phyloP scores from a whole-genome alignment of 2,797 vertebrate genomes.

The Presbytis comata region DNA sequence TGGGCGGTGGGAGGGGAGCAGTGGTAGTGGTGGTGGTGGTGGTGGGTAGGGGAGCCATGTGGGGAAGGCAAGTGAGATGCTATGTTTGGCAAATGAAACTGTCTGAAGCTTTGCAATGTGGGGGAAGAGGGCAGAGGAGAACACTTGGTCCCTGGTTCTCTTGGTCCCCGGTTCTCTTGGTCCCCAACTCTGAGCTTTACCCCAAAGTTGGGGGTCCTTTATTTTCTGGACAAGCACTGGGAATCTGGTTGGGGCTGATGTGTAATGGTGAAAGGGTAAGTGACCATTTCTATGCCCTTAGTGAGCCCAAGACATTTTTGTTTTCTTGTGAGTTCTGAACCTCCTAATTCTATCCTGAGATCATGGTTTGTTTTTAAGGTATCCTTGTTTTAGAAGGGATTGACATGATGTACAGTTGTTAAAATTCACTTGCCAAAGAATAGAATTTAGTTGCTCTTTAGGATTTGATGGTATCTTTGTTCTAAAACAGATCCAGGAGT shows the following conservation, averaged over 20 bases:
- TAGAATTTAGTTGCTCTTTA: not conserved
- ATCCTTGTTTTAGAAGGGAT: not conserved
- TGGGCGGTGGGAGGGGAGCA: fast-evolving
- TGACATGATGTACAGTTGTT: not conserved
- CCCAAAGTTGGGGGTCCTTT: not conserved
- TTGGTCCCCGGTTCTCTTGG: not conserved
- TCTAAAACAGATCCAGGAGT: not conserved
- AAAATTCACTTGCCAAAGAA: not conserved
- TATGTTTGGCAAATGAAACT: not conserved
- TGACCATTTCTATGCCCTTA: not conserved
- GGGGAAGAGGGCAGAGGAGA: no score
- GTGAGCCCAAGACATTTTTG: not conserved
- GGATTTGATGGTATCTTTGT: not conserved
- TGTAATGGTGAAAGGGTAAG: not conserved
- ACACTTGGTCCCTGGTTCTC: not conserved
- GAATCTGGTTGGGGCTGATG: not conserved
- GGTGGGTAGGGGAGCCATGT: fast-evolving
- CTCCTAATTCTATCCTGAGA: not conserved
- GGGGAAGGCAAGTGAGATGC: not conserved
- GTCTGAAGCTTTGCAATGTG: not conserved
- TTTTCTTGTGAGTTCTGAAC: not conserved
- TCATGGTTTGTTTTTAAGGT: not conserved
- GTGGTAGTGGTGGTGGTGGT: not conserved
- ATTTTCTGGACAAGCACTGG: not conserved
- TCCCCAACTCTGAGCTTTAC: not conserved